Base-by-base conservation (phyloP, 2,888 invertebrate genomes). In the Cotesia congregata region DNA sequence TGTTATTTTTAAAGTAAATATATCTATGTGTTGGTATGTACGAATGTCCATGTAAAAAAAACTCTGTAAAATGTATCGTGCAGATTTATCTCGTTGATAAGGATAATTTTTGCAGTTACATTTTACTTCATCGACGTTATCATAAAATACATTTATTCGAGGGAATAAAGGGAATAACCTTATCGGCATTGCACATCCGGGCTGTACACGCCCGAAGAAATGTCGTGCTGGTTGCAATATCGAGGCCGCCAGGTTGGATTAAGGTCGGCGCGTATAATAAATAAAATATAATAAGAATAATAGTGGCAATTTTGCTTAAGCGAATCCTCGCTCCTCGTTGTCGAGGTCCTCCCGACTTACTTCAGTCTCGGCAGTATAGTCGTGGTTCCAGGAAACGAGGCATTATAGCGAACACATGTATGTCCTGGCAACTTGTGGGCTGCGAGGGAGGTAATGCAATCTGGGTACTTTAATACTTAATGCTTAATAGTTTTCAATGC, bases 401-500 rank as follows among this genome's bases (percentile, higher is more conserved):
- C 78, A 81, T 81, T 81, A 81, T 80, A 3, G 30, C 30, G 3
- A 30, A 30, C 76, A 76, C 75, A 78, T 65, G 65, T 38, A 50
- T 50, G 12, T 50, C 30, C 30, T 30, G 30, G 30, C 30, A 30
- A 30, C 3, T 7, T 50, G 50, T 50, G 50, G 3, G 12, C 12
- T 79, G 77, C 74, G 77, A 67, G 77, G 75, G 82, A 82, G 83
- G 85, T 85, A 86, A 87, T 86, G 83, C 85, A 87, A 87, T 87
- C 84, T 84, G 81, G 81, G 85, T 86, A 87, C 87, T 87, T 87
- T 86, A 87, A 87, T 87, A 87, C 83, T 85, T 87, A 87, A 87
- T 87, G 86, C 83, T 85, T 87, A 86, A 87, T 87, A 86, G 86
- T 85, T 86, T 87, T 87, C 87, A 86, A 86, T 87, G 86, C 87